Conservation (phyloP, 2,888 invertebrate genomes). For the Rhodophaea formosa region DNA sequence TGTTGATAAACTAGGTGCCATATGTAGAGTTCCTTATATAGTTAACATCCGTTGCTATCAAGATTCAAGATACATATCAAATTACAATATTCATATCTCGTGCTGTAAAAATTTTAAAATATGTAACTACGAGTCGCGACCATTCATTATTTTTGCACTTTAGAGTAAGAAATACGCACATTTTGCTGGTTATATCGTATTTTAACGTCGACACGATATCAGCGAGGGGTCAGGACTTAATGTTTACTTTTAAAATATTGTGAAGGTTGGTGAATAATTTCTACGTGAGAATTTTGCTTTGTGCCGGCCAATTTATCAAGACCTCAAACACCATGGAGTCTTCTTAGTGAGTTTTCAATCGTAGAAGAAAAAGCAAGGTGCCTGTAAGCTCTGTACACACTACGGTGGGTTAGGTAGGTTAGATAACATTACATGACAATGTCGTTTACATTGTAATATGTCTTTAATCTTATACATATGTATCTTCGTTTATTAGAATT, state of each 20-base stretch:
- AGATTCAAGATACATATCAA: conserved; percentile 11
- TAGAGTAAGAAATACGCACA: conserved; percentile 24
- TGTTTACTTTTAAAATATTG: conserved; percentile 72
- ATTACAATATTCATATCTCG: conserved; percentile 9
- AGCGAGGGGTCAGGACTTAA: conserved; percentile 61
- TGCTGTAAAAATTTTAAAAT: conserved; percentile 5
- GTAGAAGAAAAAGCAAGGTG: too few species aligned
- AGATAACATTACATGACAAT: too few species aligned
- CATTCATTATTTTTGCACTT: conserved; percentile 25
- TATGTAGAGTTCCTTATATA: conserved; percentile 18
- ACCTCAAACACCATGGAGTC: too few species aligned
- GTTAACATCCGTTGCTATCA: conserved; percentile 15
- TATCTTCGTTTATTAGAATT: too few species aligned
- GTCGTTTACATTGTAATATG: too few species aligned
- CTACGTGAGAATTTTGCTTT: conserved; percentile 44
- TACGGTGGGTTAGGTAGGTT: too few species aligned
- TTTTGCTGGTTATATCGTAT: conserved; percentile 61
- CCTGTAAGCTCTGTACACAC: too few species aligned
- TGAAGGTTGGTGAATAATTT: conserved; percentile 68
- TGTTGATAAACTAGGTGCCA: conserved; percentile 11
- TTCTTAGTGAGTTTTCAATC: too few species aligned
- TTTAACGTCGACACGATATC: conserved; percentile 65
- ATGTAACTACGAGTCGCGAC: neutral
- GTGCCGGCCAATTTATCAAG: conserved; percentile 31
- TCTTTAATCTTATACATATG: too few species aligned